A percentile compares a stretch with the other conserved stretches of the same genome.
phyloP scores from a whole-genome alignment of 1,140 invertebrate species.

The Steinernema khuongi region DNA sequence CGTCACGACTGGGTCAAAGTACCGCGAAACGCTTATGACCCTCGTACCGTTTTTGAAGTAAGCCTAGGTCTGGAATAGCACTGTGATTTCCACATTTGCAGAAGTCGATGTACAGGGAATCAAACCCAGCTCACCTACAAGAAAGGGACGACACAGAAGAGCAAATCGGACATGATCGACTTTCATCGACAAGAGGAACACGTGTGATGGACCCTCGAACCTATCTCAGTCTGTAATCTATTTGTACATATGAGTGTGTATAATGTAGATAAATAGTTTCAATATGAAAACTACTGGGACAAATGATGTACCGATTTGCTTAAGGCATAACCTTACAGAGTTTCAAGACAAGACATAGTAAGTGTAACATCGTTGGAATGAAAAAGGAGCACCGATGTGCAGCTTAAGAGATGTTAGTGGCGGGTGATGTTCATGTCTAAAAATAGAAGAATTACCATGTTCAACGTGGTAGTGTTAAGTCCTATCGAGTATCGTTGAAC shows the following conservation, averaged over 20 bases:
- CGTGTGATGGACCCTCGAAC: neutral
- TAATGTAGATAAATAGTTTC: neutral
- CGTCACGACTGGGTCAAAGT: constrained; percentile 28
- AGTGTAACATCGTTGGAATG: no score
- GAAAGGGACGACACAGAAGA: neutral
- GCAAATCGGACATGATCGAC: neutral
- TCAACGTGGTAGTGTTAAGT: no score
- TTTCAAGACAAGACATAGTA: no score
- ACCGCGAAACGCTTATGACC: constrained; percentile 32
- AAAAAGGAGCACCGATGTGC: no score
- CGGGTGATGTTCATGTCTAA: no score
- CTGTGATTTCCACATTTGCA: neutral
- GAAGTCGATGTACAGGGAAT: neutral
- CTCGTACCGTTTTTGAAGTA: constrained; percentile 27
- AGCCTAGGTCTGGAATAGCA: neutral
- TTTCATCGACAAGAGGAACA: neutral
- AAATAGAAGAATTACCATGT: no score
- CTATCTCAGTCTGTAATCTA: neutral
- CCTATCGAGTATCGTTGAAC: no score
- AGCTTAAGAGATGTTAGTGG: no score
- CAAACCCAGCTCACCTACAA: neutral
- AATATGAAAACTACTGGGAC: no score
- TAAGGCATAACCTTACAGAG: no score
- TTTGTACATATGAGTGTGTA: neutral
- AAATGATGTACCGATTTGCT: no score